A percentile compares a stretch with the other conserved stretches of the same genome.
Conservation (phyloP, 2,797 vertebrate genomes). For the Limosa lapponica region DNA sequence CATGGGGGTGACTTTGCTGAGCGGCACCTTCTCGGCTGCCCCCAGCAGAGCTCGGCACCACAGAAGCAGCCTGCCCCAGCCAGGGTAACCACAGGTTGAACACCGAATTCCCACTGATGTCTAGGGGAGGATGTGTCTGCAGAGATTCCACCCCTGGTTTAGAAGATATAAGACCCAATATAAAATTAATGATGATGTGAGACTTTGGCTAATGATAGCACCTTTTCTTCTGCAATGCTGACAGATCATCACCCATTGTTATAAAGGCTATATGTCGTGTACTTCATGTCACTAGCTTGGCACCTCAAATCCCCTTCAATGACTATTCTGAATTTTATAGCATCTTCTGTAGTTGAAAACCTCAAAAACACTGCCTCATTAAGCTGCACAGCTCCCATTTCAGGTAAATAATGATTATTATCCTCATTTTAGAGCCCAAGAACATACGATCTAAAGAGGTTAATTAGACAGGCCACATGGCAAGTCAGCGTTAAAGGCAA, state of each 20-base stretch:
- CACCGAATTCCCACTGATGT: accelerated
- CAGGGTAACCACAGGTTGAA: accelerated
- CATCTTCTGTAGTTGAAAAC: neutral
- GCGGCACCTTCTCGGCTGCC: neutral
- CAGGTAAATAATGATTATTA: neutral
- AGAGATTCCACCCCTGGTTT: neutral
- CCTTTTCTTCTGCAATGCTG: neutral
- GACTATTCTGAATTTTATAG: neutral
- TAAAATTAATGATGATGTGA: neutral
- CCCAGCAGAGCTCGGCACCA: neutral
- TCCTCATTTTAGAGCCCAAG: neutral
- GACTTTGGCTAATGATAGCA: neutral
- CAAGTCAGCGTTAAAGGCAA: neutral
- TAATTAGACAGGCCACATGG: neutral
- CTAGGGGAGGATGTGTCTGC: neutral
- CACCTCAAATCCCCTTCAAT: neutral
- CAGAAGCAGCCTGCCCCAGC: neutral
- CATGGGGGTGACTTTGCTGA: neutral
- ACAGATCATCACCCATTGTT: neutral
- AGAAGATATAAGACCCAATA: neutral
- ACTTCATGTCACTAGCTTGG: neutral
- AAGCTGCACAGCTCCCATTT: neutral
- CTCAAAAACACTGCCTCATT: neutral
- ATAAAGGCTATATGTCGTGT: neutral
- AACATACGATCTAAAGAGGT: neutral